Base-by-base conservation (phyloP, 23 tunicate species). In the Phallusia fumigata region DNA sequence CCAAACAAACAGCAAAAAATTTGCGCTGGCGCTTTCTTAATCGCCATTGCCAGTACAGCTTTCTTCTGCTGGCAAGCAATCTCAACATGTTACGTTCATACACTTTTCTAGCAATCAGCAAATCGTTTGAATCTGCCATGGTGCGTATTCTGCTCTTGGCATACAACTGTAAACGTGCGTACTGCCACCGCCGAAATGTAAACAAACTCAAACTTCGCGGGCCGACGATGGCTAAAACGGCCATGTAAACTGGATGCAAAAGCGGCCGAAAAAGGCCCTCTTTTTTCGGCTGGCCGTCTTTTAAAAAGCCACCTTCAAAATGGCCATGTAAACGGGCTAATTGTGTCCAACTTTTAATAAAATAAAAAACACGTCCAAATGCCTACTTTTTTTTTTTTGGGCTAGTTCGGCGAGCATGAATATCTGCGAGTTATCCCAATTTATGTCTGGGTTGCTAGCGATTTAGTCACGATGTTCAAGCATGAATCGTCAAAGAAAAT, bases 261-360 rank as follows among this genome's bases (percentile, higher is more conserved):
- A n/a, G n/a, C n/a, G n/a, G n/a, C n/a, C n/a, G n/a, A n/a, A n/a
- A n/a, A n/a, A n/a, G 28, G 69, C 28, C 69, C 11, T 5, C 69
- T 58, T 58, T 22, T 58, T 22, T 51, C 18, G 58, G 58, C 58
- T 18, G 58, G 58, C 58, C 58, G 58, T 51, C 18, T 13, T 51
- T 51, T 18, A 51, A 51, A 51, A 51, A 58, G 26, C 69, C 69
- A 22, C 69, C 8, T 10, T 40, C 5, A 40, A 40, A 40, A 10
- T 40, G 69, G 69, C 69, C 69, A 58, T 58, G 69, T 58, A 58
- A 58, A 58, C 69, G 69, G 69, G 69, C 69, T 58, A 58, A 58
- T 51, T 51, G 58, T 51, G 58, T 51, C 58, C n/a, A n/a, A n/a
- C n/a, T n/a, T n/a, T n/a, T n/a, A n/a, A n/a, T n/a, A n/a, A n/a